phyloP scores from a whole-genome alignment of 2,888 invertebrate species.

The Reticulitermes lucifugus region DNA sequence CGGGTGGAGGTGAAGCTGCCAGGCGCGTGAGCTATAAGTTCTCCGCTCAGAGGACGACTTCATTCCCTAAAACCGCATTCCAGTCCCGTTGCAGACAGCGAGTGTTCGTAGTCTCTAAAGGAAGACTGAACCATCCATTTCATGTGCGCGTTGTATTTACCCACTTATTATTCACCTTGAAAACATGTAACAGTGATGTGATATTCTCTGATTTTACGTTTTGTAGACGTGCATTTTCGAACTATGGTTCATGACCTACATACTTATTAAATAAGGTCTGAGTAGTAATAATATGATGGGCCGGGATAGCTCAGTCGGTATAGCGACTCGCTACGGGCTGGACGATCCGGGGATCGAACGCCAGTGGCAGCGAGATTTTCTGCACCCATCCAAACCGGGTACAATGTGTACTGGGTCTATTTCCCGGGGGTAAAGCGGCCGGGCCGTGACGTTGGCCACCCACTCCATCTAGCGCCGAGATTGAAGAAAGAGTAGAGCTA shows the following conservation, averaged over 20 bases:
- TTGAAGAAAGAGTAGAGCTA: no score
- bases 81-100: constrained; percentile 18
- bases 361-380: no score
- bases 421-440: no score
- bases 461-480: no score
- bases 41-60: constrained; percentile 17
- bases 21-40: not conserved
- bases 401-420: no score
- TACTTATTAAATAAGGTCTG: not conserved
- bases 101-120: not conserved
- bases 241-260: not conserved
- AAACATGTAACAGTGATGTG: constrained; percentile 1
- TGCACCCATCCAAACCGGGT: no score
- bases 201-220: not conserved
- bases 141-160: not conserved
- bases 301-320: no score
- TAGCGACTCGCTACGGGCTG: no score
- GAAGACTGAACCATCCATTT: constrained; percentile 14
- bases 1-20: not conserved
- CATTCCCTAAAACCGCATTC: constrained; percentile 16
- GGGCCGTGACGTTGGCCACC: no score
- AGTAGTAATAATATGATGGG: no score
- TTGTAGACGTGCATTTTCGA: not conserved
- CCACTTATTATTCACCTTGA: constrained; percentile 11
- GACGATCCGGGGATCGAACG: no score